These are phyloP conservation scores for Hemicordylus capensis DNA, from an alignment of 2,113 vertebrate genomes.

Conservation along the genomic window DNA sequence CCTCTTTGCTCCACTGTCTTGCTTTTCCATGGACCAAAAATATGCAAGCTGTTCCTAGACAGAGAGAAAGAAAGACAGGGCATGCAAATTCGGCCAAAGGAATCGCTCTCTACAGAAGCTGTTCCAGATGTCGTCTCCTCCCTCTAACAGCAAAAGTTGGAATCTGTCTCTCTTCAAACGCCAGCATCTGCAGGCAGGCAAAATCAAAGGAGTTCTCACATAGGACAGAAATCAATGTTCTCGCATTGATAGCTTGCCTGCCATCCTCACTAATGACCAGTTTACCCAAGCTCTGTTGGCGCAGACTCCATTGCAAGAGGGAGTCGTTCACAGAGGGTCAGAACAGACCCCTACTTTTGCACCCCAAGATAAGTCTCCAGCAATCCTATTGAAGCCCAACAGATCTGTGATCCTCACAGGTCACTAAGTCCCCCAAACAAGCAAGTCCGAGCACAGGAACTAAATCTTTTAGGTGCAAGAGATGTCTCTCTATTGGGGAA, in stretches of 20 bases:
- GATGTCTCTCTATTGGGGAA: too few species aligned
- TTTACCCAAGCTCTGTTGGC: background rate
- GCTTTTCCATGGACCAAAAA: background rate
- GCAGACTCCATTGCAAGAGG: fast-evolving
- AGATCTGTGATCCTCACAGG: background rate
- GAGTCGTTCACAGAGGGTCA: background rate
- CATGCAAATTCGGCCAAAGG: background rate
- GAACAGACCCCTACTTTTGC: background rate
- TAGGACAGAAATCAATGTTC: background rate
- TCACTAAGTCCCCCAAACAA: background rate
- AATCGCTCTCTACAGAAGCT: background rate
- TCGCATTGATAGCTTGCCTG: background rate
- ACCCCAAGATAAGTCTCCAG: background rate
- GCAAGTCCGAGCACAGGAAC: background rate
- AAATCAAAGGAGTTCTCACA: background rate
- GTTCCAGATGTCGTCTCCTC: background rate
- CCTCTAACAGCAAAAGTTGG: background rate
- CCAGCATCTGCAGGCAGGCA: background rate
- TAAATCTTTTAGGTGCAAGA: background rate
- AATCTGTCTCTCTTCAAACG: background rate
- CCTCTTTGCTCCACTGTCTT: background rate
- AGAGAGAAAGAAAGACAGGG: background rate
- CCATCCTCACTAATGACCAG: background rate
- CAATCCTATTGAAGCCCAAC: background rate
- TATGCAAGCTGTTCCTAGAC: too few species aligned